These are phyloP conservation scores for Bombus superbus DNA, from an alignment of 1,140 invertebrate genomes.

Conservation along the genomic window DNA sequence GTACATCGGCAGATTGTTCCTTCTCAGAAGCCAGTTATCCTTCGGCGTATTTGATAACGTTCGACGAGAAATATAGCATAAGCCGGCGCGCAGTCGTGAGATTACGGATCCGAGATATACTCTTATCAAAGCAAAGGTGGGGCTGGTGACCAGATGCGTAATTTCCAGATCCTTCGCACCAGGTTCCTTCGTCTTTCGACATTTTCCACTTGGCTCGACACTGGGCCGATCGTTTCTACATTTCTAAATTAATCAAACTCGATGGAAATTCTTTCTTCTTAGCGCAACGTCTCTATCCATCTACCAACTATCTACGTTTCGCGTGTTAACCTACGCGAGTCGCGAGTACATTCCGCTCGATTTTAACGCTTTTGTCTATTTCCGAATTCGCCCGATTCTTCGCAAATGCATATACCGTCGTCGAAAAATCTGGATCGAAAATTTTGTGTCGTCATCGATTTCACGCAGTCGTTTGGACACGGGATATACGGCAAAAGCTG, in stretches of 20 bases:
- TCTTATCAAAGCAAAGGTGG: slow-evolving; percentile 50
- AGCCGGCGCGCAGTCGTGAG: slow-evolving; percentile 18
- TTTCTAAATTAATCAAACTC: neutral
- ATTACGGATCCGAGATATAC: slow-evolving; percentile 54
- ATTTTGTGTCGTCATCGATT: neutral
- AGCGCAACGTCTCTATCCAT: no score
- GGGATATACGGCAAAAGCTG: neutral
- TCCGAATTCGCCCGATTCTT: no score
- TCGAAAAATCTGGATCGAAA: neutral
- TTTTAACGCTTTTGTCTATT: no score
- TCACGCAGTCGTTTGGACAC: neutral
- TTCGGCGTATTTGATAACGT: slow-evolving; percentile 60
- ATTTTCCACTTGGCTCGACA: neutral
- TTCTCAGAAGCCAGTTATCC: slow-evolving; percentile 49
- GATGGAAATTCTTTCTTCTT: neutral
- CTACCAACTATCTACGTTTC: no score
- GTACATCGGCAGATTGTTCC: slow-evolving; percentile 53
- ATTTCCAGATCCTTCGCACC: slow-evolving; percentile 11
- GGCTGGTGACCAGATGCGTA: neutral
- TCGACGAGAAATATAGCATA: slow-evolving; percentile 46
- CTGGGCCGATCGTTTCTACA: neutral
- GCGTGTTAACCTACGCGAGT: no score
- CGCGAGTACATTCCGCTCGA: no score
- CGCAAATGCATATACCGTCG: no score
- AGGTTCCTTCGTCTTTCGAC: neutral